phyloP scores from a whole-genome alignment of 2,113 vertebrate species.

The Clarias macrocephalus region DNA sequence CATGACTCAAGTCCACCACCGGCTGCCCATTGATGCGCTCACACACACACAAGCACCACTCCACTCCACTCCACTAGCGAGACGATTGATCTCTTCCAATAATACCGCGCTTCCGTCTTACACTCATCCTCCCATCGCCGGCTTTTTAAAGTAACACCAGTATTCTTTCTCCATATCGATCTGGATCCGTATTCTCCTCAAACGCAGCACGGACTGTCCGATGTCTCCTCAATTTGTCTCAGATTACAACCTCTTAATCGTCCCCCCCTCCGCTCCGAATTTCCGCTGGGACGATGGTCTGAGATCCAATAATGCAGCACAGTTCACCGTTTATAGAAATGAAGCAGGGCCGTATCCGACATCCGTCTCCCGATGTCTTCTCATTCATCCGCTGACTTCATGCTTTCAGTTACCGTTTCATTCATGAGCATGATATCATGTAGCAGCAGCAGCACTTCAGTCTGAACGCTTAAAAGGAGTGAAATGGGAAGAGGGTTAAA shows the following conservation, averaged over 20 bases:
- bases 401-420: background rate
- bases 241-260: background rate
- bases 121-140: background rate
- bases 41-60: background rate
- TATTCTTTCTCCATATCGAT: background rate
- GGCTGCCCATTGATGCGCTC: background rate
- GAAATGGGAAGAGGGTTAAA: background rate
- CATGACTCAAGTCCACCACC: background rate
- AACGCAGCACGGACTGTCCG: background rate
- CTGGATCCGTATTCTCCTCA: background rate
- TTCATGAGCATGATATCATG: background rate
- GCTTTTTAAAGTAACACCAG: background rate
- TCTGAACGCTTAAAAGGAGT: background rate
- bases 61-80: background rate
- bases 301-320: background rate
- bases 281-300: background rate
- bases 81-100: background rate
- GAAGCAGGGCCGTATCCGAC: background rate
- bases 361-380: background rate
- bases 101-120: background rate
- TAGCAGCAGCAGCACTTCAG: background rate
- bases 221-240: constrained; percentile 9
- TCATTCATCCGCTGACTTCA: constrained; percentile 1
- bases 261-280: background rate
- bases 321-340: background rate